A percentile compares a stretch with the other conserved stretches of the same genome.
Evolutionary conservation across 2,113 vertebrate species (phyloP).

Genomic region (Ibidorhyncha struthersii): DNA sequence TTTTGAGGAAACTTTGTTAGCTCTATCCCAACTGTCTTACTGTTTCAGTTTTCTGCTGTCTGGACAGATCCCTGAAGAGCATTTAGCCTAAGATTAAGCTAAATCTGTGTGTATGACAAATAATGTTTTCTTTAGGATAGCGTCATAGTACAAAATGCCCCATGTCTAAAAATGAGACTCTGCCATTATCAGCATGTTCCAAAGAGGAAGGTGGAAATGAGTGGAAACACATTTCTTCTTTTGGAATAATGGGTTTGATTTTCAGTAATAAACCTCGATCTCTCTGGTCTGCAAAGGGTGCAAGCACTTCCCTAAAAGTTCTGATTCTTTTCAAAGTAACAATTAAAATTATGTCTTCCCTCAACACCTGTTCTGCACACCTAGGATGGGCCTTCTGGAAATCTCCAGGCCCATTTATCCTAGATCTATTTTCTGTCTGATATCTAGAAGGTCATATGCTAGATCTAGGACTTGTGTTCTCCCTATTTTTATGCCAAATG

Average conservation of each 20-base stretch:
- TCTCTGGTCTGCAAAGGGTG: neutral
- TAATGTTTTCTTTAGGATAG: neutral
- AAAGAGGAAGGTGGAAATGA: neutral
- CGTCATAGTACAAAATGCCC: neutral
- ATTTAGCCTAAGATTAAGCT: neutral
- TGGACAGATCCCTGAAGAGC: neutral
- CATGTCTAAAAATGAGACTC: neutral
- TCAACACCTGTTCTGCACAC: neutral
- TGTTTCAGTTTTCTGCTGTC: neutral
- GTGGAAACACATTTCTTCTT: neutral
- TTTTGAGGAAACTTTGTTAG: neutral
- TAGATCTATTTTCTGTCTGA: neutral
- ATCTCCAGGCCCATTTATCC: neutral
- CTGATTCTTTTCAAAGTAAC: neutral
- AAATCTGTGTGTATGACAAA: neutral
- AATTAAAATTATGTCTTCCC: neutral
- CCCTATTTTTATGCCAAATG: neutral
- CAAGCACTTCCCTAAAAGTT: neutral
- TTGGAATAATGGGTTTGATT: neutral
- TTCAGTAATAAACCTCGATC: neutral
- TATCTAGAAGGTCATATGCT: neutral
- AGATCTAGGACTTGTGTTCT: neutral
- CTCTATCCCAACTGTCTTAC: neutral
- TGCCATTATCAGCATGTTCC: neutral
- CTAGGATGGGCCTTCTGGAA: neutral